A percentile compares a stretch with the other conserved stretches of the same genome.
phyloP scores from a whole-genome alignment of 2,888 invertebrate genomes.

The Amiota mariae region DNA sequence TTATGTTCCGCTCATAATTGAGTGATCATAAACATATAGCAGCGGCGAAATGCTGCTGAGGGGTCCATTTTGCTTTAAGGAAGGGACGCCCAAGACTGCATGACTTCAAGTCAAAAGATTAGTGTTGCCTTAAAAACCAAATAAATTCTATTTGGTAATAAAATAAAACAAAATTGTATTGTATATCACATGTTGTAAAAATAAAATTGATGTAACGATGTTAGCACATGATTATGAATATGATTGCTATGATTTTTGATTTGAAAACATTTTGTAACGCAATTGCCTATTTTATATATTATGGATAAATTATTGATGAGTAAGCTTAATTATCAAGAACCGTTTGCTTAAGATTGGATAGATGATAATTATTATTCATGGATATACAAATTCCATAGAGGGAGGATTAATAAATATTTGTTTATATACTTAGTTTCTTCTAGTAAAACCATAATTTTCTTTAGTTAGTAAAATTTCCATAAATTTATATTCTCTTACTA shows the following conservation, averaged over 20 bases:
- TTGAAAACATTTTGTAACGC: background rate
- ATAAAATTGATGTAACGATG: background rate
- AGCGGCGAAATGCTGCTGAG: background rate
- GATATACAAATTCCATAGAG: too few relatives aligned
- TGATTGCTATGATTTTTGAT: conserved; percentile 11
- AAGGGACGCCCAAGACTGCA: background rate
- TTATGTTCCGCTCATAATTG: conserved; percentile 27
- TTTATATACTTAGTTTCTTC: too few relatives aligned
- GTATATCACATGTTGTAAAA: background rate
- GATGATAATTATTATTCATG: too few relatives aligned
- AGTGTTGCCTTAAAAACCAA: too few relatives aligned
- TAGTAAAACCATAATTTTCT: too few relatives aligned
- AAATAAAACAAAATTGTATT: background rate
- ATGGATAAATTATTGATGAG: conserved; percentile 21
- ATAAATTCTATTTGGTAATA: conserved; percentile 7
- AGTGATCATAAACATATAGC: conserved; percentile 15
- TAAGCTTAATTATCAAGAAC: too few relatives aligned
- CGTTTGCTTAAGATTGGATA: too few relatives aligned
- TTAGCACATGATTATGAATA: conserved; percentile 24
- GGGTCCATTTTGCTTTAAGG: background rate
- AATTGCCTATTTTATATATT: conserved; percentile 5
- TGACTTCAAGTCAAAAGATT: conserved; percentile 15
- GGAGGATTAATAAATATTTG: too few relatives aligned
- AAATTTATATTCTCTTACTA: too few relatives aligned
- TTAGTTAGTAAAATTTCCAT: too few relatives aligned